phyloP scores from a whole-genome alignment of 37 sponge, comb jelly and placozoan genomes.

The Cliona cf. orientalis region DNA sequence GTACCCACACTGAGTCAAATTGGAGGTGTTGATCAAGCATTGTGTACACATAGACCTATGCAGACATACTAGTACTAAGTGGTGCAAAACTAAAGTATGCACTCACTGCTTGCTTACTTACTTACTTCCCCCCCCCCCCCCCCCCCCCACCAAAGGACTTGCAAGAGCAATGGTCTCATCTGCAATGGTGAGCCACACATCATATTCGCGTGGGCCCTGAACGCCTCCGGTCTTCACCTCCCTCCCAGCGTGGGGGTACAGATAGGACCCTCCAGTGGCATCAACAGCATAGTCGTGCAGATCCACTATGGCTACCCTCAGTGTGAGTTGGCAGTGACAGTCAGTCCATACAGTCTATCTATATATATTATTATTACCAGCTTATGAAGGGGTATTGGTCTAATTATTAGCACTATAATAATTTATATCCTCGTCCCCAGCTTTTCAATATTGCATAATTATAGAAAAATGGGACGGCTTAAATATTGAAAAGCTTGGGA shows the following conservation, averaged over 20 bases:
- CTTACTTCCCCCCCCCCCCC: not conserved
- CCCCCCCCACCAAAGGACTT: slow-evolving; percentile 13
- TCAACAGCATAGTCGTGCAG: slow-evolving; percentile 78
- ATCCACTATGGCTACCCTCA: slow-evolving; percentile 72
- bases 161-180: not conserved
- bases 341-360: no score
- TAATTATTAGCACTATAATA: no score
- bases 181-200: slow-evolving; percentile 13
- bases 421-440: no score
- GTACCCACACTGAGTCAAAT: not conserved
- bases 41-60: no score
- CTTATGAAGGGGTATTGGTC: no score
- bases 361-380: no score
- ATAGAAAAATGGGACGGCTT: no score
- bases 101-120: not conserved
- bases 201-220: slow-evolving; percentile 84
- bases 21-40: no score
- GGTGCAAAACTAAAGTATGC: no score
- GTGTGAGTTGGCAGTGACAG: slow-evolving; percentile 17
- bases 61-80: no score
- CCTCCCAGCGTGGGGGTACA: slow-evolving; percentile 81
- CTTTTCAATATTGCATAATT: no score
- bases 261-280: slow-evolving; percentile 60
- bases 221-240: slow-evolving; percentile 70
- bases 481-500: no score